Conservation (phyloP, 2,113 vertebrate genomes). For the Phalacrocorax pelagicus region DNA sequence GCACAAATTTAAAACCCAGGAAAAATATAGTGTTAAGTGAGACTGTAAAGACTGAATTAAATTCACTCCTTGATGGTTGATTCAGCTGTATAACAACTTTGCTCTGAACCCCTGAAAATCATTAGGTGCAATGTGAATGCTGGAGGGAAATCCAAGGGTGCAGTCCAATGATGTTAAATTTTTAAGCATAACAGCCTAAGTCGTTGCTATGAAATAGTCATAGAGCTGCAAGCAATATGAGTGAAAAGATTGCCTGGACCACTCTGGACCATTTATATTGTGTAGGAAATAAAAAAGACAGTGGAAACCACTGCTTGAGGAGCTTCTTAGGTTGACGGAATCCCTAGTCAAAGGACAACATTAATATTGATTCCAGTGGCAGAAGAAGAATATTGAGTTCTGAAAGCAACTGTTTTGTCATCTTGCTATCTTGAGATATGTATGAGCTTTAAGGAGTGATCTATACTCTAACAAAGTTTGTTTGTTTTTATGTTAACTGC, state of each 20-base stretch:
- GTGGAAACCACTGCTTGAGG: not conserved
- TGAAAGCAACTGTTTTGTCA: not conserved
- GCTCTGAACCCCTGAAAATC: not conserved
- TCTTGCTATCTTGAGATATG: not conserved
- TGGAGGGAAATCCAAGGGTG: not conserved
- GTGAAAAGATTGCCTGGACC: not conserved
- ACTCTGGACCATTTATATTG: not conserved
- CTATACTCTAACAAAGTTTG: not conserved
- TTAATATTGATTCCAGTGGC: not conserved
- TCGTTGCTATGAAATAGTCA: not conserved
- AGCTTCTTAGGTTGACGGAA: not conserved
- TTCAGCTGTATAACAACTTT: not conserved
- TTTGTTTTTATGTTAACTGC: not conserved
- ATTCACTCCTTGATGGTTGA: not conserved
- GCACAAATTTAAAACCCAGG: not conserved
- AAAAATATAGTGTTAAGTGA: not conserved
- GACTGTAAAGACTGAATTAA: not conserved
- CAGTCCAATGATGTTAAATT: not conserved
- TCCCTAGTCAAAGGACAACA: not conserved
- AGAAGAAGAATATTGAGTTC: not conserved
- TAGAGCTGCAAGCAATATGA: not conserved
- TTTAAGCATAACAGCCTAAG: not conserved
- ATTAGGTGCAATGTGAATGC: not conserved
- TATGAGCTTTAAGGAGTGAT: not conserved
- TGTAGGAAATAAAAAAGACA: not conserved